Evolutionary conservation across 2,113 vertebrate species (phyloP).

Genomic region (Pangasianodon gigas): DNA sequence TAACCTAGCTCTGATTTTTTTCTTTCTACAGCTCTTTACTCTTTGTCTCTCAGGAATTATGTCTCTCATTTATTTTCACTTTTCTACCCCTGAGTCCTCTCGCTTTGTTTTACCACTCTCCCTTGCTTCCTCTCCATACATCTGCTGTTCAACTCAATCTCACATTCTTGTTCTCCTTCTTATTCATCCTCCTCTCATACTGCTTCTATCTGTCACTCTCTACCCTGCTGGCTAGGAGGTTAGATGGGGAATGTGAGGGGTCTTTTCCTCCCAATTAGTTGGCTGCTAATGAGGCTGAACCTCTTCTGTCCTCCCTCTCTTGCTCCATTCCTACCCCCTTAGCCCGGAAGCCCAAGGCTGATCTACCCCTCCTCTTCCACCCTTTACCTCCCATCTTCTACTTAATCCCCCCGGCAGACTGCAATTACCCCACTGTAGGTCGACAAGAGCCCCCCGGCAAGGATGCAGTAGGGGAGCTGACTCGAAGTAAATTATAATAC

Average conservation of each 20-base stretch:
- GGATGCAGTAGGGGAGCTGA: slow-evolving; percentile 24
- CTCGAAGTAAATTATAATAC: background rate
- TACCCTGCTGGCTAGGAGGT: slow-evolving; percentile 73
- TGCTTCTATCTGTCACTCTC: slow-evolving; percentile 53
- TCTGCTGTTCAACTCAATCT: background rate
- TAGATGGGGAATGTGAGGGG: slow-evolving; percentile 73
- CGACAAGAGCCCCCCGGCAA: slow-evolving; percentile 59
- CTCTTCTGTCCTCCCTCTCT: slow-evolving; percentile 53
- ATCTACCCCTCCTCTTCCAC: slow-evolving; percentile 43
- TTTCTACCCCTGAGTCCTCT: background rate
- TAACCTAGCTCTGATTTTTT: background rate
- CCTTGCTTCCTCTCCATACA: background rate
- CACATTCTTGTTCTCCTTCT: slow-evolving; percentile 3
- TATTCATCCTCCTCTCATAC: slow-evolving; percentile 39
- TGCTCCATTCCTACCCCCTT: slow-evolving; percentile 18
- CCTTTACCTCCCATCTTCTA: slow-evolving; percentile 46
- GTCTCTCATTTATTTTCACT: background rate
- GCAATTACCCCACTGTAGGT: slow-evolving; percentile 68
- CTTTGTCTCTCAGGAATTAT: background rate
- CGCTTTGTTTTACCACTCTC: slow-evolving; percentile 16
- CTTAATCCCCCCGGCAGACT: slow-evolving; percentile 59
- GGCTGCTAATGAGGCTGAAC: slow-evolving; percentile 72
- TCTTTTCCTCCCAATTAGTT: slow-evolving; percentile 77
- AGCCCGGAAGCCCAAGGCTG: slow-evolving; percentile 56
- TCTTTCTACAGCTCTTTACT: background rate